Evolutionary conservation across 37 sponge, comb jelly and placozoan species (phyloP).

Genomic region (Haliclona indistincta): DNA sequence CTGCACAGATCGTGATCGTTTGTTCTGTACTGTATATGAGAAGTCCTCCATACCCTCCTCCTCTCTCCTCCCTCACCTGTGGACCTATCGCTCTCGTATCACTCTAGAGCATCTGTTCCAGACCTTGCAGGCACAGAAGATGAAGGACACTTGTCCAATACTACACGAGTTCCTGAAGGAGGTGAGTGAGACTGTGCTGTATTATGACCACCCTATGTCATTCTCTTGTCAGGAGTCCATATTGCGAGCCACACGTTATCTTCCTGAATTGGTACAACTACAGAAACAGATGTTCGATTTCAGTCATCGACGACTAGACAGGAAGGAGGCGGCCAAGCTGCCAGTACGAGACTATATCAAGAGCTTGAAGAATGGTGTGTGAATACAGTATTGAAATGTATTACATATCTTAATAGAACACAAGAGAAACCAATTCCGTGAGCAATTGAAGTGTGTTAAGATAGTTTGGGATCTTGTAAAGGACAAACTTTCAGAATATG

Average conservation of each 20-base stretch:
- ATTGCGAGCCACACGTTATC: too few relatives aligned
- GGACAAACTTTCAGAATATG: conserved; percentile 48
- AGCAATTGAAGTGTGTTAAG: conserved; percentile 19
- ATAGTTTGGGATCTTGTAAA: conserved; percentile 63
- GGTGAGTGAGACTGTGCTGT: too few relatives aligned
- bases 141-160: conserved; percentile 39
- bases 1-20: conserved; percentile 54
- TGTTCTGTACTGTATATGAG: conserved; percentile 70
- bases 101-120: conserved; percentile 56
- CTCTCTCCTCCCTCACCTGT: conserved; percentile 45
- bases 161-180: conserved; percentile 58
- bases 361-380: too few relatives aligned
- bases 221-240: too few relatives aligned
- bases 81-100: conserved; percentile 60
- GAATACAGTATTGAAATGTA: too few relatives aligned
- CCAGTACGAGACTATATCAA: too few relatives aligned
- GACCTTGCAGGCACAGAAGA: conserved; percentile 27
- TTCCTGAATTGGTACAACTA: too few relatives aligned
- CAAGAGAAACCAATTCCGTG: neutral
- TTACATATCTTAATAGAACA: too few relatives aligned
- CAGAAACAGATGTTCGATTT: too few relatives aligned
- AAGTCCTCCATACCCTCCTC: conserved; percentile 2
- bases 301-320: too few relatives aligned
- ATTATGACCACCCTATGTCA: too few relatives aligned
- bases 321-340: too few relatives aligned